Conservation (phyloP, 2,113 vertebrate species). For the Sylvia atricapilla region DNA sequence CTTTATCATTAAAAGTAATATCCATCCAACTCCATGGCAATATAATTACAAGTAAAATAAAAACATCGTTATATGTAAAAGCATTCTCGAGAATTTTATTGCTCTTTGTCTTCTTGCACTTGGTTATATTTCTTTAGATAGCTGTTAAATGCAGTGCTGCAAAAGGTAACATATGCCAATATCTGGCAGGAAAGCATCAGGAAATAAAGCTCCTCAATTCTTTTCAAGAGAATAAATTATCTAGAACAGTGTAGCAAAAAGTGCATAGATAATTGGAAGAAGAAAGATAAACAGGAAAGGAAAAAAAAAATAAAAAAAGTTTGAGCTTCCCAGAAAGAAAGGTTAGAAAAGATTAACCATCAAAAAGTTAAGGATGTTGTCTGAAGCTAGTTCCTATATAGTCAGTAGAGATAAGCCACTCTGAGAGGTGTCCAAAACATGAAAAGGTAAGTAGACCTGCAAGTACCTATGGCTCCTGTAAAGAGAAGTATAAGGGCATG, state of each 20-base stretch:
- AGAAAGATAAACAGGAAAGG: not conserved
- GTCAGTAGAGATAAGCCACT: not conserved
- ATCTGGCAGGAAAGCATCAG: not conserved
- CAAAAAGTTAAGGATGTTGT: not conserved
- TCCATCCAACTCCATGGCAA: not conserved
- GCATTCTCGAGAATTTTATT: not conserved
- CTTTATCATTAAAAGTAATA: not conserved
- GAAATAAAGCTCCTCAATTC: not conserved
- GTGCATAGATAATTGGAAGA: not conserved
- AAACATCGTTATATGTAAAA: not conserved
- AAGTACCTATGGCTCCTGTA: not conserved
- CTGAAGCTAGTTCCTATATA: not conserved
- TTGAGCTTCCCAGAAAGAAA: not conserved
- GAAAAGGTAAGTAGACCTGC: not conserved
- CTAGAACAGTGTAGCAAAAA: not conserved
- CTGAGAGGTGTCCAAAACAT: not conserved
- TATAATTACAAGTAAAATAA: not conserved
- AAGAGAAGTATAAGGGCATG: not conserved
- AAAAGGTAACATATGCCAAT: not conserved
- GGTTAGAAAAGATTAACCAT: not conserved
- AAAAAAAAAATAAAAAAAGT: accelerated
- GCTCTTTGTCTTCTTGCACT: not conserved
- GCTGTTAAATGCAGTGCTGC: not conserved
- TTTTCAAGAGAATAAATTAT: not conserved
- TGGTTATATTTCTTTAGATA: not conserved